phyloP scores from a whole-genome alignment of 2,797 vertebrate genomes.

The Acipenser oxyrinchus region DNA sequence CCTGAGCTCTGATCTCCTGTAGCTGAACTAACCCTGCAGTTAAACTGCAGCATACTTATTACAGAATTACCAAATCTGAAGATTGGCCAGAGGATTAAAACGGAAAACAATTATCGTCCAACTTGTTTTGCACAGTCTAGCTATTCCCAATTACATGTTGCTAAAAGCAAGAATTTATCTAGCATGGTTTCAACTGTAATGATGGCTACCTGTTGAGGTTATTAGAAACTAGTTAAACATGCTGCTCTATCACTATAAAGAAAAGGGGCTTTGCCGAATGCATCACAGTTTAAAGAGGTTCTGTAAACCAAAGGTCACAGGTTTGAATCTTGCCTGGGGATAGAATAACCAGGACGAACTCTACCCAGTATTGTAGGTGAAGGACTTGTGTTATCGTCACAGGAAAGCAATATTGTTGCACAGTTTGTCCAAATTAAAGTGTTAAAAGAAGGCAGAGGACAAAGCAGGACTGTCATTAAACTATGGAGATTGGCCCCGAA shows the following conservation, averaged over 20 bases:
- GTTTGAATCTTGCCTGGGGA: slow-evolving; percentile 53
- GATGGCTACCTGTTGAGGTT: background rate
- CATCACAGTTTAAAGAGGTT: slow-evolving; percentile 36
- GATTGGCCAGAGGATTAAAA: background rate
- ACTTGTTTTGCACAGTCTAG: slow-evolving; percentile 2
- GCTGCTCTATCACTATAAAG: background rate
- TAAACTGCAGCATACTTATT: slow-evolving; percentile 36
- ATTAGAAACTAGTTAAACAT: background rate
- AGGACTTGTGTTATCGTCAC: no score
- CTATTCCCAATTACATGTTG: slow-evolving; percentile 8
- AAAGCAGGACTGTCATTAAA: no score
- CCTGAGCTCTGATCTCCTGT: slow-evolving; percentile 26
- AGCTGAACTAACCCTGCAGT: slow-evolving; percentile 37
- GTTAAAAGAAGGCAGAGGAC: no score
- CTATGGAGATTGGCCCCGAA: no score
- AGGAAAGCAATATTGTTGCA: no score
- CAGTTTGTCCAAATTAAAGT: no score
- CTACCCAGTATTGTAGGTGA: no score
- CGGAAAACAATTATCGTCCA: slow-evolving; percentile 15
- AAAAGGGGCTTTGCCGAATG: background rate
- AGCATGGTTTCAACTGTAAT: background rate
- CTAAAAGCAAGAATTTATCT: background rate
- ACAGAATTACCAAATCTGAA: slow-evolving; percentile 17
- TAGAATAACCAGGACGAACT: no score
- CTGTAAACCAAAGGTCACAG: slow-evolving; percentile 41